Base-by-base conservation (phyloP, 2,888 invertebrate species). In the Parnassius mnemosyne region DNA sequence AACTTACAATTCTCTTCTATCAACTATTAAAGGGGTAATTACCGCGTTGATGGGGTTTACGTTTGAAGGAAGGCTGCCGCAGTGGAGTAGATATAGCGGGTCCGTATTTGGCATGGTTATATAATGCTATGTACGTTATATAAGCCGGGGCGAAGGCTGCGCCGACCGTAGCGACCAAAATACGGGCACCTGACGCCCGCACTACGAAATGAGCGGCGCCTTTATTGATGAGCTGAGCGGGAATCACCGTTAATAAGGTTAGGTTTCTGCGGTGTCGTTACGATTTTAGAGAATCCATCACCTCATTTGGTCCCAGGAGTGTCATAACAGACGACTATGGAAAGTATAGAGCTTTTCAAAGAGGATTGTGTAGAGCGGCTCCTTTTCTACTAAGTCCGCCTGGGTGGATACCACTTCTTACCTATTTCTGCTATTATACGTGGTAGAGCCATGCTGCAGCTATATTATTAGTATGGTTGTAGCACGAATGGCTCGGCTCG, bases 111-210 rank as follows among this genome's bases (percentile, higher is more conserved):
- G 67, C 66, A 66, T 66, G 63, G 65, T 60, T 81, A 79, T 72
- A 77, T 83, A 80, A 69, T 64, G 71, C 71, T 80, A 76, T 80
- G 77, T 83, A 71, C 74, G 81, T 84, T 87, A 88, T 80, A 87
- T 89, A 89, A 88, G 80, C 85, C 79, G 81, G 79, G 81, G 76
- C 81, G 81, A 83, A 85, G 80, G 83, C 82, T 82, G 83, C 81
- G 77, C 81, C 84, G 83, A 80, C 79, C 79, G 81, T 79, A 75
- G 81, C 86, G 86, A 85, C 89, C 88, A 83, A 89, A 89, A 89
- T 89, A 85, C 87, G 81, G 83, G 84, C 90, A 90, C 90, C 90
- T 90, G 90, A 85, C 89, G 87, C 84, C 80, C 81, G 79, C 81
- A 81, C 80, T 74, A 73, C 63, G 49, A 51, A 58, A 73, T 71